Conservation (phyloP, 1,140 invertebrate genomes). For the honey bee (Apis mellifera) region Amel_HAv3.1 CM009935.2:2143501-2144000, state of each 20-base stretch:
- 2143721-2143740: background rate
- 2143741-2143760: background rate
- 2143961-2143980: no score
- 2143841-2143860: background rate
- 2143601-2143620: conserved; percentile 56
- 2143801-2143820: background rate
- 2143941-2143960: no score
- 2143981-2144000: no score
- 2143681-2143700: background rate
- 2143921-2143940: no score
- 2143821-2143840: background rate
- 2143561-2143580: background rate
- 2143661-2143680: conserved; percentile 53
- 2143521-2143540: background rate
- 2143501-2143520: background rate
- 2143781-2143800: background rate
- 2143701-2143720: conserved; percentile 24
- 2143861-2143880: no score
- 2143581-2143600: conserved; percentile 35
- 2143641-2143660: conserved; percentile 23
- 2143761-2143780: background rate
- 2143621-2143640: conserved; percentile 43
- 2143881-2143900: no score
- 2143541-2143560: conserved; percentile 21
- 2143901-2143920: no score